Evolutionary conservation across 2,888 invertebrate genomes (phyloP), one percentile per base, ranked within the genome.

Genomic region (Phytoseiulus persimilis): DNA sequence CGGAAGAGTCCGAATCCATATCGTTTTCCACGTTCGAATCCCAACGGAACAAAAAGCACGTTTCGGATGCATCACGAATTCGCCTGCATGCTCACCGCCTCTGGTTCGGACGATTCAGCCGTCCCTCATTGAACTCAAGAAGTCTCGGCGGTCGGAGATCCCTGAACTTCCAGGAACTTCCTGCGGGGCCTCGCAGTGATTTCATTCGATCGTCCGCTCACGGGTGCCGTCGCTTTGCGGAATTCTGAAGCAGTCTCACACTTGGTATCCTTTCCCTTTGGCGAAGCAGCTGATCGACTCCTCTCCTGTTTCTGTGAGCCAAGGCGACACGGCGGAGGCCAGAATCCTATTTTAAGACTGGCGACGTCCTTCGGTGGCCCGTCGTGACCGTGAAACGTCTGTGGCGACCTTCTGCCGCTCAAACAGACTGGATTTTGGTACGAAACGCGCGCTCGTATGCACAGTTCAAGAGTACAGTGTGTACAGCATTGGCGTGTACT

Each of bases 321-420:
- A 65, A 65, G 65, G 65, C 65, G 65, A 65, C 1, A 2, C 65
- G 65, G 65, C 65, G 65, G 65, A 65, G 28, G 23, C 65, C 65
- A 18, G 65, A 65, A 65, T 65, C 65, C 65, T 65, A 65, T 65
- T 65, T 65, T 65, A 65, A 65, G 65, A 65, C 65, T 23, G 18
- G 97, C 93, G 97, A 97, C 93, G 97, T 97, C 0, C 96, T 97
- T 92, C 94, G 97, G 33, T 94, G 96, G 90, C 97, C 96, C 91
- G 97, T 97, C 91, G 94, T 96, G 90, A 97, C 97, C 93, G 94
- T 97, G 91, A 97, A 97, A 87, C 91, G 91, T 28, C 89, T 91
- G n/a, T 91, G 91, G 89, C 92, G 92, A 83, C 90, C 91, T 23
- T 91, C 91, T 18, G 90, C 90, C 39, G 28, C 90, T 23, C 90